Base-by-base conservation (phyloP, 64 coral and sea anemone species). In the Montipora cactus region DNA sequence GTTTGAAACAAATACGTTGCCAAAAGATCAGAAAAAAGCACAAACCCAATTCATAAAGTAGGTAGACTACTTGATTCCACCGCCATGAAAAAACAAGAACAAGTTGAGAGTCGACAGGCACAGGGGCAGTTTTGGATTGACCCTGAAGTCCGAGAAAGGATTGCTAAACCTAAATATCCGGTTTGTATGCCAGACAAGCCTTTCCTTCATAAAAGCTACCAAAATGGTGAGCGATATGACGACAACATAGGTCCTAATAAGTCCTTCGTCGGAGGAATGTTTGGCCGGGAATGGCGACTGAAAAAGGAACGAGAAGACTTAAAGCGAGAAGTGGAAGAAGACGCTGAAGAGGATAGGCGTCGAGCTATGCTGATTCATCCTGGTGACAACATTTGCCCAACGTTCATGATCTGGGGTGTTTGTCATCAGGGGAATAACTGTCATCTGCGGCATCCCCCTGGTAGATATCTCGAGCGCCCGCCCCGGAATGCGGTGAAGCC, bases 381-480 rank as follows among this genome's bases (percentile, higher is more conserved):
- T 12, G 14, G 66, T 8, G 73, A 89, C 7, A 76, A 87, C 2
- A 87, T 87, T 37, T 89, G 87, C n/a, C 87, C 72, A 59, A 78
- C 71, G 11, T 89, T 89, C 19, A 89, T 89, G 87, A 75, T 89
- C 22, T 89, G 72, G 87, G 87, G 50, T 9, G 74, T 61, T 16
- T 89, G 87, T 73, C 87, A 77, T 18, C 49, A 73, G 2, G 87
- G 87, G 4, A 49, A 89, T 46, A 21, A 74, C 7, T 89, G 87
- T 22, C 12, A 15, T 7, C 49, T 89, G 37, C 87, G 87, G 11
- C 87, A 89, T 66, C 87, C 87, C 15, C 51, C 87, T 4, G 75
- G 44, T 1, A 57, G 87, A 55, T 89, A 89, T 67, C 87, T 89
- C 0, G 74, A 77, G 4, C 49, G 87, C 5, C 87, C 87, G 0